A percentile compares a stretch with the other conserved stretches of the same genome.
phyloP scores from a whole-genome alignment of 2,888 invertebrate genomes.

The Ptilodon capucinus region DNA sequence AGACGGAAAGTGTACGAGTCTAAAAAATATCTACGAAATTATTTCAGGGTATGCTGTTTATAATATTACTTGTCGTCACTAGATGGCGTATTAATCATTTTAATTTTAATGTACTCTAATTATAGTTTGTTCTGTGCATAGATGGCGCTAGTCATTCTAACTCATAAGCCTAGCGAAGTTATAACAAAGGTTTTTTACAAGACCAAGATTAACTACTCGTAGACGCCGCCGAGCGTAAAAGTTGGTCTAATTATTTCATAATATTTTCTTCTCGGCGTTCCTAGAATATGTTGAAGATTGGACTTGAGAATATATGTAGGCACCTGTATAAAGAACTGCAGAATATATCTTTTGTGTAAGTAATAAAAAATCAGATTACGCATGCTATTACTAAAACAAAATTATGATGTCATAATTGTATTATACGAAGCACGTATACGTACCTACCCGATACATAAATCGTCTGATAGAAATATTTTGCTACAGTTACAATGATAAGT shows the following conservation, averaged over 20 bases:
- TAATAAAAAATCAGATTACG: no score
- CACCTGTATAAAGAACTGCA: no score
- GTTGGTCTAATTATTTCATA: not conserved
- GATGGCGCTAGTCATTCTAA: not conserved
- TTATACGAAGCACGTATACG: no score
- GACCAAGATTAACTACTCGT: not conserved
- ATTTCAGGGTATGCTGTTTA: not conserved
- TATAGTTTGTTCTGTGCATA: not conserved
- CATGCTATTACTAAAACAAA: no score
- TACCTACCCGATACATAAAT: no score
- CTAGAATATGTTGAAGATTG: constrained; percentile 26
- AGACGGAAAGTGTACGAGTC: no score
- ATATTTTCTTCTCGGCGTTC: constrained; percentile 1
- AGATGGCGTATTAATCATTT: not conserved
- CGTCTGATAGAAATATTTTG: no score
- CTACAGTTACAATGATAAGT: no score
- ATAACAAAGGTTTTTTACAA: not conserved
- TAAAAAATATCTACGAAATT: no score
- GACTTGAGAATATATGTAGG: constrained; percentile 8
- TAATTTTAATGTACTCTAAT: not conserved
- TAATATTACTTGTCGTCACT: not conserved
- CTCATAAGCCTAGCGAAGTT: not conserved
- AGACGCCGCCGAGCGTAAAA: not conserved
- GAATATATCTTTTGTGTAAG: no score
- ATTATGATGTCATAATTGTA: no score